Conservation (phyloP, 2,888 invertebrate genomes). For the Shargacucullia verbasci region DNA sequence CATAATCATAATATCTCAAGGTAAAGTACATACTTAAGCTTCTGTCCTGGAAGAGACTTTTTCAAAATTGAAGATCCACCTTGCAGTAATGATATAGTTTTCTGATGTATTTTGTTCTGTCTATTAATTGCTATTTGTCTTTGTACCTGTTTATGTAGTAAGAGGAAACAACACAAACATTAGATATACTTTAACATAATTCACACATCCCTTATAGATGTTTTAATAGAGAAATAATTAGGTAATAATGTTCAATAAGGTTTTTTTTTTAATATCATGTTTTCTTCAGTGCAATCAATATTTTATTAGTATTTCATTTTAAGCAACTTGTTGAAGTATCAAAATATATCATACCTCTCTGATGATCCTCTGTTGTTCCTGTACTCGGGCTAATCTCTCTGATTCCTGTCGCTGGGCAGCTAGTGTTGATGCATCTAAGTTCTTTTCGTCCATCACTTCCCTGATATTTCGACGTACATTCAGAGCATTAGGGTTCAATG, state of each 20-base stretch:
- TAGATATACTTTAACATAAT: background rate
- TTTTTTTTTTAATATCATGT: too few relatives aligned
- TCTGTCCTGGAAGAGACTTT: constrained; percentile 79
- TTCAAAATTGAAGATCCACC: constrained; percentile 90
- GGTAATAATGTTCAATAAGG: too few relatives aligned
- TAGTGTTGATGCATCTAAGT: constrained; percentile 96
- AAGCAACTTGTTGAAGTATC: background rate
- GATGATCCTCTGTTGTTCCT: constrained; percentile 95
- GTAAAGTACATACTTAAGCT: constrained; percentile 77
- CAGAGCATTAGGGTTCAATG: constrained; percentile 77
- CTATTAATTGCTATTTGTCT: constrained; percentile 93
- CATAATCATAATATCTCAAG: constrained; percentile 1
- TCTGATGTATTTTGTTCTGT: constrained; percentile 91
- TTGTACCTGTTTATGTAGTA: constrained; percentile 87
- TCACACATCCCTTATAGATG: background rate
- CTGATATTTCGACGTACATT: constrained; percentile 96
- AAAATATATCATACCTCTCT: constrained; percentile 87
- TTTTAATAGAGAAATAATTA: background rate
- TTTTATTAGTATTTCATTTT: too few relatives aligned
- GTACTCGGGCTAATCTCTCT: constrained; percentile 95
- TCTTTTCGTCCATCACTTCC: constrained; percentile 97
- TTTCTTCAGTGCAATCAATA: too few relatives aligned
- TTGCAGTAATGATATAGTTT: constrained; percentile 92
- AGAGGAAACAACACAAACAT: constrained; percentile 15
- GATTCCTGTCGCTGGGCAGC: constrained; percentile 98